Percentiles rank a stretch among this genome's conserved stretches.
These are phyloP conservation scores for Hippocampus guttulatus DNA, from an alignment of 2,113 vertebrate genomes.

Conservation along the genomic window DNA sequence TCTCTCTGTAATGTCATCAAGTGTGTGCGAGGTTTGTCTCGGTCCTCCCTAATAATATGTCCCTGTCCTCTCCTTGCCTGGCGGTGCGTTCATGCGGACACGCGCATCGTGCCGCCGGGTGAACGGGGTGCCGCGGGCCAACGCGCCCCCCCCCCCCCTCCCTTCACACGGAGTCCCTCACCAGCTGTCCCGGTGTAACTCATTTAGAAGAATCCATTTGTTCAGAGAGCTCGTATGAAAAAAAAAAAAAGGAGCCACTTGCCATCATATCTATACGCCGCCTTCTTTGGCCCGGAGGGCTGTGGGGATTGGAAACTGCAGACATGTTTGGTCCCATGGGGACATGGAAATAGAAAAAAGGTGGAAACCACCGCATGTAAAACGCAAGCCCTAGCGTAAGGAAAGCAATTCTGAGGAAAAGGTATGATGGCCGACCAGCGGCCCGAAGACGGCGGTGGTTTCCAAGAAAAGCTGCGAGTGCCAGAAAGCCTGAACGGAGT, in stretches of 20 bases:
- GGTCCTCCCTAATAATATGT: conserved; percentile 39
- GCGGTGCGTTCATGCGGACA: conserved; percentile 28
- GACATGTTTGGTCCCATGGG: conserved; percentile 16
- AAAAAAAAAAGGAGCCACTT: conserved; percentile 45
- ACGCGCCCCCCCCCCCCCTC: not conserved
- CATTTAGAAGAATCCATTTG: conserved; percentile 42
- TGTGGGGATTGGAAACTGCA: conserved; percentile 18
- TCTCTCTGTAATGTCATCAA: conserved; percentile 33
- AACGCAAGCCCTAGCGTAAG: not conserved
- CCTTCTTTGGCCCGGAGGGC: conserved; percentile 31
- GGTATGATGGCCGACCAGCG: not conserved
- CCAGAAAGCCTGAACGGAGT: too few relatives aligned
- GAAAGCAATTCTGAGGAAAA: not conserved
- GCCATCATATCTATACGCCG: conserved; percentile 15
- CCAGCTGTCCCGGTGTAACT: conserved; percentile 60
- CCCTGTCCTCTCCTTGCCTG: conserved; percentile 31
- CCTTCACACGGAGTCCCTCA: conserved; percentile 31
- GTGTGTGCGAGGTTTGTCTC: conserved; percentile 48
- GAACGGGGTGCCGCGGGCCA: conserved; percentile 23
- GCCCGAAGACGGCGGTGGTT: not conserved
- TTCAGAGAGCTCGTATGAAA: conserved; percentile 52
- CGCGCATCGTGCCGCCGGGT: conserved; percentile 22
- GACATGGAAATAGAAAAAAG: not conserved
- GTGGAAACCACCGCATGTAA: not conserved
- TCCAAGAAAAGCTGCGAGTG: not conserved